phyloP scores from a whole-genome alignment of 2,113 vertebrate species.

The Talpa occidentalis region DNA sequence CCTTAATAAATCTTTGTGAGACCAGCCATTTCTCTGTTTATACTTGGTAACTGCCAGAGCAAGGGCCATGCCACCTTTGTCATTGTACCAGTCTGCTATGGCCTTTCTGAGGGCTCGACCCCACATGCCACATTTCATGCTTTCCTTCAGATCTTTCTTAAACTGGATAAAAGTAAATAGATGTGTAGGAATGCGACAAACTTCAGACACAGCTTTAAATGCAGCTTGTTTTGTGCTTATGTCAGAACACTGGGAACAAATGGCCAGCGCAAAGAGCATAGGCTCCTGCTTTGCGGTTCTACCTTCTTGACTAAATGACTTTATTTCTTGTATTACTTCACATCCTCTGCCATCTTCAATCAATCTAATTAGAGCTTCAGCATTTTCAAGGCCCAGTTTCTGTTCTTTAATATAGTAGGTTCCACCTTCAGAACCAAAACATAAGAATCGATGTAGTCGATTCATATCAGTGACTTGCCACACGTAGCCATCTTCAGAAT shows the following conservation, averaged over 20 bases:
- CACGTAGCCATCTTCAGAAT: constrained; percentile 73
- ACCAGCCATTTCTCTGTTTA: constrained; percentile 96
- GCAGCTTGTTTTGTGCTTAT: constrained; percentile 92
- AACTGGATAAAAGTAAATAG: constrained; percentile 95
- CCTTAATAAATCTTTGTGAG: constrained; percentile 95
- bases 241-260: constrained; percentile 94
- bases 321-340: constrained; percentile 94
- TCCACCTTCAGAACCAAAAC: constrained; percentile 92
- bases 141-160: constrained; percentile 95
- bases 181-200: constrained; percentile 91
- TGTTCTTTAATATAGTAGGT: constrained; percentile 90
- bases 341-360: constrained; percentile 92
- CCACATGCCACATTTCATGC: constrained; percentile 97
- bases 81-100: constrained; percentile 96
- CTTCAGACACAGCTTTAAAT: constrained; percentile 92
- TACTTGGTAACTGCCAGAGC: constrained; percentile 94
- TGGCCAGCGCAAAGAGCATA: constrained; percentile 91
- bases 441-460: constrained; percentile 92
- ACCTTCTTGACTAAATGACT: constrained; percentile 88
- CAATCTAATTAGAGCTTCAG: constrained; percentile 88
- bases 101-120: constrained; percentile 95
- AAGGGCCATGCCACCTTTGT: constrained; percentile 91
- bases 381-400: constrained; percentile 85
- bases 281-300: constrained; percentile 88
- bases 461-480: constrained; percentile 89